Conservation (phyloP, 2,113 vertebrate genomes). For the Sander lucioperca region DNA sequence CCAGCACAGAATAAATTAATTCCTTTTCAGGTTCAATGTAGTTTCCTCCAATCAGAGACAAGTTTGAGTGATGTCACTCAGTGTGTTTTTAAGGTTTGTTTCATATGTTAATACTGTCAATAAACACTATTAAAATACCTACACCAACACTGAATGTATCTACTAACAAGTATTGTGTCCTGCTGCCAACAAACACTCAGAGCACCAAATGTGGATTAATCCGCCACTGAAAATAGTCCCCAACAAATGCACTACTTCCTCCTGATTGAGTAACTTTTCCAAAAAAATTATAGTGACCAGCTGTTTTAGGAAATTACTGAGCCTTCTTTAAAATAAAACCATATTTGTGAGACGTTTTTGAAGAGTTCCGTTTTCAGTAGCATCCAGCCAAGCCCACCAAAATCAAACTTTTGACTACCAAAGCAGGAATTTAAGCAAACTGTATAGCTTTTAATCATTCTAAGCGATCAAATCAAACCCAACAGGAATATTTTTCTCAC, state of each 20-base stretch:
- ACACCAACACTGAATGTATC: too few relatives aligned
- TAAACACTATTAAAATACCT: too few relatives aligned
- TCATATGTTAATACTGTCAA: too few relatives aligned
- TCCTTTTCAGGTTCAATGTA: too few relatives aligned
- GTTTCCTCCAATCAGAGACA: too few relatives aligned
- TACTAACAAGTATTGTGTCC: too few relatives aligned
- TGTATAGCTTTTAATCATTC: slow-evolving; percentile 29
- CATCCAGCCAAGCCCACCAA: background rate
- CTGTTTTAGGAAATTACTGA: background rate
- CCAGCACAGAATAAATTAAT: too few relatives aligned
- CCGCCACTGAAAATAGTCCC: too few relatives aligned
- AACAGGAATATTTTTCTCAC: slow-evolving; percentile 9
- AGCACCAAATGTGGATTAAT: too few relatives aligned
- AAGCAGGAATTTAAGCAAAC: background rate
- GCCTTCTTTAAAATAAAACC: background rate
- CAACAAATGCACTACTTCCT: background rate
- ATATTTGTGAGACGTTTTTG: background rate
- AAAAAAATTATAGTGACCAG: background rate
- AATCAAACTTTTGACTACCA: background rate
- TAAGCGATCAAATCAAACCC: slow-evolving; percentile 3
- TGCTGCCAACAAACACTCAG: too few relatives aligned
- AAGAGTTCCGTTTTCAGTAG: background rate
- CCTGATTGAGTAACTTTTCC: background rate
- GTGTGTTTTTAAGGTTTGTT: too few relatives aligned
- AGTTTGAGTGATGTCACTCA: too few relatives aligned